Conservation (phyloP, 2,888 invertebrate genomes). For the Bugula neritina region DNA sequence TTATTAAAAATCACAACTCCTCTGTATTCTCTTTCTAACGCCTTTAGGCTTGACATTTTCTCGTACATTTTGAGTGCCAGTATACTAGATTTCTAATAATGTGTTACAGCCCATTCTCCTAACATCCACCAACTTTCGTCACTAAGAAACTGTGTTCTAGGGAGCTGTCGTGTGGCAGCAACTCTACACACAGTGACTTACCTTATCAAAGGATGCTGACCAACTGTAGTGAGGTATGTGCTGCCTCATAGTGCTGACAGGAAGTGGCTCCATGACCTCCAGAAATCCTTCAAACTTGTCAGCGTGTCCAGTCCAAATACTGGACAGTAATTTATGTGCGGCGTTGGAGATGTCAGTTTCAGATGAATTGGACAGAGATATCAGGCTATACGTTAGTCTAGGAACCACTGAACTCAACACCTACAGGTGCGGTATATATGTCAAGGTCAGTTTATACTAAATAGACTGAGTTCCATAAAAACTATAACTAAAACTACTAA, state of each 20-base stretch:
- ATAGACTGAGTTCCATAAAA: too few species aligned
- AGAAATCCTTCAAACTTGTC: not conserved
- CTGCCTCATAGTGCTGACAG: not conserved
- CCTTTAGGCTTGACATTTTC: too few species aligned
- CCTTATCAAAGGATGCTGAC: not conserved
- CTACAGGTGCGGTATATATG: not conserved
- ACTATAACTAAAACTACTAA: too few species aligned
- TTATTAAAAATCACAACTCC: too few species aligned
- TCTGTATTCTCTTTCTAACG: too few species aligned
- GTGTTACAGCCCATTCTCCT: too few species aligned
- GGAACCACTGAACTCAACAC: not conserved
- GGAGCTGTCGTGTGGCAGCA: not conserved
- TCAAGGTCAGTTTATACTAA: too few species aligned
- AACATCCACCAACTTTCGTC: too few species aligned
- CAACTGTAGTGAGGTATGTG: not conserved
- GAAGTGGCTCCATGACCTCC: conserved; percentile 9
- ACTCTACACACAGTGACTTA: not conserved
- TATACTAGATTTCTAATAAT: too few species aligned
- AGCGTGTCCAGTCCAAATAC: conserved; percentile 8
- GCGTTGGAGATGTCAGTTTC: not conserved
- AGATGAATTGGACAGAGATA: not conserved
- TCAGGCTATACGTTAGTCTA: not conserved
- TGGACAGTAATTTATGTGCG: not conserved
- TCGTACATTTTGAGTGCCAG: too few species aligned
- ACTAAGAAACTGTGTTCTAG: too few species aligned